Conservation (phyloP, 2,797 vertebrate species). For the Spondyliosoma cantharus region DNA sequence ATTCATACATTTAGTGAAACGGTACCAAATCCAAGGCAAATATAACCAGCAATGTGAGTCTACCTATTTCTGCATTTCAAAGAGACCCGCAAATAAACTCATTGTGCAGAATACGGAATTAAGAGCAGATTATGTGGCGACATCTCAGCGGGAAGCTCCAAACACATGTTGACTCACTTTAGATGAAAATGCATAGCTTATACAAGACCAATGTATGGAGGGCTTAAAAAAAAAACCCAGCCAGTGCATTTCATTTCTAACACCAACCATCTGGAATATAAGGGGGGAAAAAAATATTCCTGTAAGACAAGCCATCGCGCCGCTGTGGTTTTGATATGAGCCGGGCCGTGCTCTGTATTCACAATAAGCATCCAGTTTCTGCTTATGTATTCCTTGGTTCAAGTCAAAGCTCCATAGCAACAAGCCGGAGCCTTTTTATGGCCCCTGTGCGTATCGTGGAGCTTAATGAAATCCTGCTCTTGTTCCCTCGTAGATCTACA, state of each 20-base stretch:
- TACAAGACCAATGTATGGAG: not conserved
- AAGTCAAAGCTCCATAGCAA: constrained; percentile 80
- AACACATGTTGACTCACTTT: constrained; percentile 1
- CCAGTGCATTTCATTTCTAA: constrained; percentile 37
- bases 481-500: constrained; percentile 45
- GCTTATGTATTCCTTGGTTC: constrained; percentile 73
- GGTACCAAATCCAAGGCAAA: constrained; percentile 17
- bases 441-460: constrained; percentile 64
- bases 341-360: constrained; percentile 66
- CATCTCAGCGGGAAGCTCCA: constrained; percentile 27
- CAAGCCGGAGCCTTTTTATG: constrained; percentile 74
- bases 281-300: constrained; percentile 27
- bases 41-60: not conserved
- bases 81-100: constrained; percentile 35
- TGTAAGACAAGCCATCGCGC: constrained; percentile 50
- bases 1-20: constrained; percentile 20
- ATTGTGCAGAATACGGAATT: constrained; percentile 26
- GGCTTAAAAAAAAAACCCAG: constrained; percentile 35
- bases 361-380: constrained; percentile 72
- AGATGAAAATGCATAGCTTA: constrained; percentile 32
- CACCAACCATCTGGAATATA: constrained; percentile 64
- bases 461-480: constrained; percentile 74
- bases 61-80: constrained; percentile 22
- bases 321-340: constrained; percentile 49
- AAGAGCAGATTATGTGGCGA: constrained; percentile 17